These are phyloP conservation scores for Menidia beryllina DNA, from an alignment of 2,113 vertebrate genomes.

Conservation along the genomic window DNA sequence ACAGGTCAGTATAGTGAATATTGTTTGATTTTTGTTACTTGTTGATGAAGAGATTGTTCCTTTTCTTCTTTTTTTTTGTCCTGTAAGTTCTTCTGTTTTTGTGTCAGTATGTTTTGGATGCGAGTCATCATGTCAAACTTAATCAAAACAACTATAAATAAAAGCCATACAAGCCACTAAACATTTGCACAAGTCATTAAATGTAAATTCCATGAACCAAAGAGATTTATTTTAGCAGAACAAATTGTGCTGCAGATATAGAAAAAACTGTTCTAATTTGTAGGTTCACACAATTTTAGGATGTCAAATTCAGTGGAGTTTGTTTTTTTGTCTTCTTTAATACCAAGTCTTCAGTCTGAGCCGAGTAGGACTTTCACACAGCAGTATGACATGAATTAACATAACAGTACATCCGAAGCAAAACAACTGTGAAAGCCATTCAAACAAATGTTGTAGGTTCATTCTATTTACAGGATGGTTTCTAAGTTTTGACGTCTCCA, in stretches of 20 bases:
- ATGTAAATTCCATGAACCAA: neutral
- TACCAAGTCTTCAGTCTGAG: neutral
- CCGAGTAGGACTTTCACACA: neutral
- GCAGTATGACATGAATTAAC: neutral
- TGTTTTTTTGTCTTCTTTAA: no score
- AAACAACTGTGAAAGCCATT: no score
- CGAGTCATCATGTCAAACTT: conserved; percentile 11
- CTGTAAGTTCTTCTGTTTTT: neutral
- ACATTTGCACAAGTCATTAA: neutral
- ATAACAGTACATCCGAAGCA: neutral
- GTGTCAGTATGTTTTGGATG: conserved; percentile 8
- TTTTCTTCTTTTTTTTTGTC: neutral
- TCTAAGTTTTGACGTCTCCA: neutral
- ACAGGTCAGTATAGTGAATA: neutral
- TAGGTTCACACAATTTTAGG: neutral
- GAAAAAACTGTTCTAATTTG: neutral
- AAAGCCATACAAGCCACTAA: neutral
- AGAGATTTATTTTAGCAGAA: neutral
- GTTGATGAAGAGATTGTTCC: conserved; percentile 6
- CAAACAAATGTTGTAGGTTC: neutral
- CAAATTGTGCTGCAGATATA: neutral
- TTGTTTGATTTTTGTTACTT: conserved; percentile 50
- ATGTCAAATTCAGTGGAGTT: no score
- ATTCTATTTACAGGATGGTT: neutral
- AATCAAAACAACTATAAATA: conserved; percentile 26